Base-by-base conservation (phyloP, 1,140 invertebrate genomes). In the Berghia stephanieae region DNA sequence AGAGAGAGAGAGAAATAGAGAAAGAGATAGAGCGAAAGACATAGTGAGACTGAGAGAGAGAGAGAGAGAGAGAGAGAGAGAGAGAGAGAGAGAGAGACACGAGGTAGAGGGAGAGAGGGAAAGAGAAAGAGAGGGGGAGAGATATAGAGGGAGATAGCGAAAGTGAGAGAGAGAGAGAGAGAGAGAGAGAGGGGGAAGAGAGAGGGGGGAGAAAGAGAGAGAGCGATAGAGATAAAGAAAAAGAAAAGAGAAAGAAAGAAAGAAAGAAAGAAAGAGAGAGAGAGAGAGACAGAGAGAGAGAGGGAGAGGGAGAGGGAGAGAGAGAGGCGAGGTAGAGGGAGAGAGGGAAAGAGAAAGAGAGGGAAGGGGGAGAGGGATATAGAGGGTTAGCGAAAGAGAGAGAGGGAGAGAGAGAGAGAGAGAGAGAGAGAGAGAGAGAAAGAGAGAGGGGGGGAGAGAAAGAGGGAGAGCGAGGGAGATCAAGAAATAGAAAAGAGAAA, bases 21-120 rank as follows among this genome's bases (percentile, higher is more conserved):
- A 6, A 31, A 60, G 55, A 60, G 55, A 66, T 31, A 66, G 63
- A 66, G 63, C 36, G 63, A 66, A 38, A 57, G 44, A 55, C 38
- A 57, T 40, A 57, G 46, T 40, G 46, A 57, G 75, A 57, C 31
- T 38, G 46, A 27, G 71, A 27, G 40, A 34, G 31, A 40, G 40
- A 40, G 36, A 36, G 42, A 36, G 36, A 27, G n/a, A 40, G n/a
- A 34, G 34, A 36, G 31, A 40, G 42, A 63, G 57, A 21, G 66
- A 40, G 66, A 68, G 34, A 24, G 66, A 68, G 66, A 40, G 36
- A 40, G 66, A 27, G 27, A 24, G 24, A 27, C 3, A 3, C 6
- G 27, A 38, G 27, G 24, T 16, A 31, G 27, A 38, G 27, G 21
- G 27, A 18, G 21, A 38, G 27, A 3, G 27, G 3, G 21, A 31